Base-by-base conservation (phyloP, 2,113 vertebrate species). In the Nesospiza acunhae region DNA sequence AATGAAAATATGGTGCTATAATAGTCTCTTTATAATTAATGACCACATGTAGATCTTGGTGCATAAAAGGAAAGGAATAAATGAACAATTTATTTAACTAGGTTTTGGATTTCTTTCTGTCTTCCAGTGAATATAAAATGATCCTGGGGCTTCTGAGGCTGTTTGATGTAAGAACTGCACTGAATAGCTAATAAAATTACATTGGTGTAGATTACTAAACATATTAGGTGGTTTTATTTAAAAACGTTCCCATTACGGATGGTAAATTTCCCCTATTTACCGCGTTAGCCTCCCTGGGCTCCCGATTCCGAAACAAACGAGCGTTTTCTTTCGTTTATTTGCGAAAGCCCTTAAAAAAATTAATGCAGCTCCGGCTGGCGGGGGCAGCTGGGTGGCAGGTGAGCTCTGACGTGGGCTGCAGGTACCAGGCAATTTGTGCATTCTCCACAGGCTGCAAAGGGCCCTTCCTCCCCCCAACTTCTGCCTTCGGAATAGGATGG, bases 21-120 rank as follows among this genome's bases (percentile, higher is more conserved):
- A 98, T 98, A 98, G 98, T 98, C 98, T 98, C 98, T 98, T 98
- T 98, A 98, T 98, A 98, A 98, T 98, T 98, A 98, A 98, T 98
- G 98, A 98, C 98, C 97, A 98, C 98, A 98, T 98, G 98, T 98
- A 98, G 98, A 98, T 98, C 98, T 96, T 96, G 97, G 97, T 98
- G 98, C 98, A 98, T 98, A 98, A 98, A 98, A 98, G 97, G 97
- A 97, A 98, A 98, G 98, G 98, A 98, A 98, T 98, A 98, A 98
- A 98, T 98, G 98, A 98, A 98, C 98, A 98, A 98, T 98, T 98
- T 98, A 98, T 98, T 98, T 98, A 98, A 98, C 98, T 98, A 98
- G 98, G 97, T 98, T 98, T 98, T 98, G 97, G 98, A 98, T 98
- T 98, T 98, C 96, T 97, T 98, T 98, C 97, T 98, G 94, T 98